Conservation (phyloP, 2,113 vertebrate species). For the Myotis yumanensis region DNA sequence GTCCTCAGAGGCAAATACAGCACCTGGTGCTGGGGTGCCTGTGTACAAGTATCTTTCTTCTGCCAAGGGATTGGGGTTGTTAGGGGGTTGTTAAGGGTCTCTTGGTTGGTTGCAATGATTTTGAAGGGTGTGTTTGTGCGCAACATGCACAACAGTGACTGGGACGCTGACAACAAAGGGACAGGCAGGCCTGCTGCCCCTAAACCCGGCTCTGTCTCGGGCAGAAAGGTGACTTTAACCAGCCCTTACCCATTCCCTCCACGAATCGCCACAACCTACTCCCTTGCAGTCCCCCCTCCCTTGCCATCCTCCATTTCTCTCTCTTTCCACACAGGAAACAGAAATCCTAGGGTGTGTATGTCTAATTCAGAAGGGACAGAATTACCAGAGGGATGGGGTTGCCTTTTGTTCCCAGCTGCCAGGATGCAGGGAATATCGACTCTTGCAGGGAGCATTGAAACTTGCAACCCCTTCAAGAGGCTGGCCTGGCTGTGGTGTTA, state of each 20-base stretch:
- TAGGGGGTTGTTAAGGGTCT: neutral
- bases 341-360: neutral
- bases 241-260: neutral
- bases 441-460: neutral
- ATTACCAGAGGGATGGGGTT: neutral
- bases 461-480: too few species aligned
- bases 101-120: neutral
- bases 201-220: neutral
- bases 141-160: neutral
- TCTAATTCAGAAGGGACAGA: neutral
- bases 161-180: slow-evolving; percentile 58
- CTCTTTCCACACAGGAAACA: neutral
- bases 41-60: too few species aligned
- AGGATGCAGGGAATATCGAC: neutral
- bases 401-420: neutral
- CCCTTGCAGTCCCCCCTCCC: neutral
- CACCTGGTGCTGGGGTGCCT: too few species aligned
- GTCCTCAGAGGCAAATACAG: too few species aligned
- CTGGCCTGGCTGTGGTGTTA: too few species aligned
- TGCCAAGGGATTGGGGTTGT: neutral
- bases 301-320: neutral
- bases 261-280: slow-evolving; percentile 11
- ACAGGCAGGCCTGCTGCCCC: neutral
- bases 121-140: slow-evolving; percentile 45
- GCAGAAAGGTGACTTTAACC: neutral